Conservation (phyloP, 2,888 invertebrate genomes). For the Strigamia maritima region DNA sequence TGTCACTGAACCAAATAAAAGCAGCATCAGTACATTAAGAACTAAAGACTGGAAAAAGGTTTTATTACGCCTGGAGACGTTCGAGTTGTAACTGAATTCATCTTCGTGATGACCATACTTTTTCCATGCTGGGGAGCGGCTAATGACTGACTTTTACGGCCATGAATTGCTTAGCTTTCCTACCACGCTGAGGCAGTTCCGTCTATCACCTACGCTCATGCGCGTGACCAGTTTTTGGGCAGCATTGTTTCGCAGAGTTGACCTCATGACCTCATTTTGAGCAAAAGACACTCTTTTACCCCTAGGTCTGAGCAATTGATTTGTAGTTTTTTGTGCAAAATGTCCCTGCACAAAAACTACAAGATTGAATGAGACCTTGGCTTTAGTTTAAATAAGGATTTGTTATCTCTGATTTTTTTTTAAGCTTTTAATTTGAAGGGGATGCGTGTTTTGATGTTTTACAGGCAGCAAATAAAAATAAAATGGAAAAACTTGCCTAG, state of each 20-base stretch:
- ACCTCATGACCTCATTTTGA: constrained; percentile 17
- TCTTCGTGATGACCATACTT: constrained; percentile 21
- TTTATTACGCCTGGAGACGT: constrained; percentile 24
- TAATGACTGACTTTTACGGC: constrained; percentile 34
- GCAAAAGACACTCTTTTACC: not conserved
- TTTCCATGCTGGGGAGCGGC: constrained; percentile 34
- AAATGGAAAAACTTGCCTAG: too few relatives aligned
- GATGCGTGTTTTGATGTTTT: not conserved
- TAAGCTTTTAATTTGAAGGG: not conserved
- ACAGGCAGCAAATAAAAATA: too few relatives aligned
- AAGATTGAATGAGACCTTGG: not conserved
- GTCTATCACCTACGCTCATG: constrained; percentile 1
- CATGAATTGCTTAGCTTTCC: constrained; percentile 19
- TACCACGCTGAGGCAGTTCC: not conserved
- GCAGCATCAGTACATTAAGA: not conserved
- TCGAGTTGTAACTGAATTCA: constrained; percentile 4
- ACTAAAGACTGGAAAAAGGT: constrained; percentile 19
- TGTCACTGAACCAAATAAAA: not conserved
- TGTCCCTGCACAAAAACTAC: not conserved
- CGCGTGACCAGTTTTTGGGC: constrained; percentile 21
- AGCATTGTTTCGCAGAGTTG: not conserved
- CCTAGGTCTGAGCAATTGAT: not conserved
- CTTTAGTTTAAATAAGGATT: not conserved
- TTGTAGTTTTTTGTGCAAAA: not conserved
- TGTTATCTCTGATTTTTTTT: not conserved